Conservation (phyloP, 2,113 vertebrate genomes). For the Cnemophilus loriae region DNA sequence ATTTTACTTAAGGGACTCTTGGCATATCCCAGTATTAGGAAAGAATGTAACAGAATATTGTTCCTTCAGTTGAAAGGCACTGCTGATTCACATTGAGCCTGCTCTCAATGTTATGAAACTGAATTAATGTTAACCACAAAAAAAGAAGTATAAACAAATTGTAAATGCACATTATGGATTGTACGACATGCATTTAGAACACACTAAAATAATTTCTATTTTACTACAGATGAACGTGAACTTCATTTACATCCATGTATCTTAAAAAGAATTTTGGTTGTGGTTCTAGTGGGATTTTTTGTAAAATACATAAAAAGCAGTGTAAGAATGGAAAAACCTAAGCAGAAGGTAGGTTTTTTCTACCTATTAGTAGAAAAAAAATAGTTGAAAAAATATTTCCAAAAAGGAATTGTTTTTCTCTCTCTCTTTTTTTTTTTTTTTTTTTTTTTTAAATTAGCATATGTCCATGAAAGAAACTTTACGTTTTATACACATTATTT, state of each 20-base stretch:
- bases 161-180: background rate
- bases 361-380: background rate
- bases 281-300: background rate
- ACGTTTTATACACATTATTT: fast-evolving
- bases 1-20: background rate
- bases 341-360: no score
- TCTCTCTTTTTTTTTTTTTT: background rate
- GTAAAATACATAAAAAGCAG: background rate
- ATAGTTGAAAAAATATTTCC: background rate
- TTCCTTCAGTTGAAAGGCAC: background rate
- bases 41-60: no score
- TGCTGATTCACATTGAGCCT: background rate
- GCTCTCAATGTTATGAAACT: background rate
- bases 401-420: background rate
- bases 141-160: background rate
- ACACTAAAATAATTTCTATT: background rate
- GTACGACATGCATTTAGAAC: background rate
- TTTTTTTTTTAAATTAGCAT: background rate
- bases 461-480: background rate
- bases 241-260: background rate
- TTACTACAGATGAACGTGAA: background rate
- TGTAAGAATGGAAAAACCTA: background rate
- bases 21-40: background rate
- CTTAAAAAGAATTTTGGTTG: background rate
- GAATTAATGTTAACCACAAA: background rate